These are phyloP conservation scores for Neosilurus mollespiculum DNA, from an alignment of 2,797 vertebrate species.

Conservation along the genomic window DNA sequence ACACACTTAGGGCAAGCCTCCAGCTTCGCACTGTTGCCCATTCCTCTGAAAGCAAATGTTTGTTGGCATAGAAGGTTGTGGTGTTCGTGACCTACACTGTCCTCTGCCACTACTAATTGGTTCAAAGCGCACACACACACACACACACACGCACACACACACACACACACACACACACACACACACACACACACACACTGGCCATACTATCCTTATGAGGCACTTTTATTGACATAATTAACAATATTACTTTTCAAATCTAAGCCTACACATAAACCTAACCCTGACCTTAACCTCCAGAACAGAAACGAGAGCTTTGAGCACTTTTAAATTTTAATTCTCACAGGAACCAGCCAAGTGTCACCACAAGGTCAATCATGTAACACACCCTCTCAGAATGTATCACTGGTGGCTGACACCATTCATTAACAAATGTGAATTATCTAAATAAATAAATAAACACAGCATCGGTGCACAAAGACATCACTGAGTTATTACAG, in stretches of 20 bases:
- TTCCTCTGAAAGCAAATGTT: constrained; percentile 32
- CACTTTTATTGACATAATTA: background rate
- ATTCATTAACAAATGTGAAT: background rate
- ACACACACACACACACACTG: background rate
- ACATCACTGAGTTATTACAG: background rate
- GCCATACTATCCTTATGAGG: background rate
- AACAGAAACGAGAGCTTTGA: background rate
- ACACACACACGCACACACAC: constrained; percentile 26
- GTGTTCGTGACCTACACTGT: constrained; percentile 37
- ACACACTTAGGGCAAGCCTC: constrained; percentile 18
- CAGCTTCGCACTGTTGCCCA: constrained; percentile 17
- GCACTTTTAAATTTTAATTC: background rate
- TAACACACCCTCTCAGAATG: background rate
- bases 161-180: background rate
- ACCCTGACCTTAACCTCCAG: background rate
- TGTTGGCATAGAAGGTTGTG: constrained; percentile 22
- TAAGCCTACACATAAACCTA: background rate
- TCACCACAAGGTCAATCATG: background rate
- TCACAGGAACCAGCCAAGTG: background rate
- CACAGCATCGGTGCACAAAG: background rate
- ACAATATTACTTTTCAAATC: background rate
- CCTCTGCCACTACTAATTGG: constrained; percentile 48
- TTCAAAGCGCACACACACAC: constrained; percentile 44
- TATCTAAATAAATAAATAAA: background rate
- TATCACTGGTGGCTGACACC: background rate